Conservation (phyloP, 2,888 invertebrate genomes). For the Mimachlamys varia region DNA sequence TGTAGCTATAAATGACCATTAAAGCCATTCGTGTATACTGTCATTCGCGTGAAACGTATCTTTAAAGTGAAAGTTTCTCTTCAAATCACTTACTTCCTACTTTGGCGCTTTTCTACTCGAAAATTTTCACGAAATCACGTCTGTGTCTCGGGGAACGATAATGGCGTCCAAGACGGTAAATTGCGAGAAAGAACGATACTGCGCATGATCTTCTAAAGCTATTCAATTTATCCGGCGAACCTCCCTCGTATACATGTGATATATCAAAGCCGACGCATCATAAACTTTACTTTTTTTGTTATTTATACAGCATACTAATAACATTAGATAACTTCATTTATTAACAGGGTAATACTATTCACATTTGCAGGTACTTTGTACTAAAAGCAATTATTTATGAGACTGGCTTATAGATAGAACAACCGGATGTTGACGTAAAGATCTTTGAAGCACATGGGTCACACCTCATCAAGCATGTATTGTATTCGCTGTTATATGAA, state of each 20-base stretch:
- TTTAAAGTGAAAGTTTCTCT: neutral
- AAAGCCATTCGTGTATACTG: neutral
- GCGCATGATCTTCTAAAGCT: conserved; percentile 67
- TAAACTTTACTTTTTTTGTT: neutral
- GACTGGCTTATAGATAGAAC: neutral
- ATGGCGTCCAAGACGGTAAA: conserved; percentile 79
- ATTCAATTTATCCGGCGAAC: neutral
- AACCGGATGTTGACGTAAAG: conserved; percentile 31
- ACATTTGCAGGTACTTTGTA: neutral
- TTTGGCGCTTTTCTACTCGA: conserved; percentile 64
- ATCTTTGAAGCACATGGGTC: neutral
- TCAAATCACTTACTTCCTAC: conserved; percentile 21
- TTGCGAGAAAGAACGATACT: conserved; percentile 77
- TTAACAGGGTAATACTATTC: neutral
- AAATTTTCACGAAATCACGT: conserved; percentile 74
- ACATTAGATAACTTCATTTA: neutral
- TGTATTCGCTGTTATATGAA: neutral
- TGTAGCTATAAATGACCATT: neutral
- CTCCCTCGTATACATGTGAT: neutral
- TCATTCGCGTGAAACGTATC: neutral
- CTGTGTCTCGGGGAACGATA: conserved; percentile 77
- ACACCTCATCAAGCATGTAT: neutral
- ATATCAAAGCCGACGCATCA: neutral
- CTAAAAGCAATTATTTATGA: neutral
- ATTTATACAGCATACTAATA: neutral